phyloP scores from a whole-genome alignment of 2,113 vertebrate species.

The Spea bombifrons region DNA sequence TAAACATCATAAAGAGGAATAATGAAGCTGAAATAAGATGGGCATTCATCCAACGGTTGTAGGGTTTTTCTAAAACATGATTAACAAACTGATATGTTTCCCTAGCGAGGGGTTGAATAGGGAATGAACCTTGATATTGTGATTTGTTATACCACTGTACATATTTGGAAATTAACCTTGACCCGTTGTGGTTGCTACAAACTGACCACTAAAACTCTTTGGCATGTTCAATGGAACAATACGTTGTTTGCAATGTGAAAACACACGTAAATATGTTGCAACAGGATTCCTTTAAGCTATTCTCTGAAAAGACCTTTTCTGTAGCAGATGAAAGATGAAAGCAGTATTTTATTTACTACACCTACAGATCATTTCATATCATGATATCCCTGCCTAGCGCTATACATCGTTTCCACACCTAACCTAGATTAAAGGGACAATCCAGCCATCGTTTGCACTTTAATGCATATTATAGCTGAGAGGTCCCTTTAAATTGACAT shows the following conservation, averaged over 20 bases:
- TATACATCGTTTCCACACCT: no score
- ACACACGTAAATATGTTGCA: constrained; percentile 5
- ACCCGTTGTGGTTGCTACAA: constrained; percentile 21
- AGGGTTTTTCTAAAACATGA: not conserved
- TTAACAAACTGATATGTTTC: not conserved
- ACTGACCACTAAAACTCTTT: constrained; percentile 21
- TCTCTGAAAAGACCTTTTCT: no score
- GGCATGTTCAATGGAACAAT: constrained; percentile 14
- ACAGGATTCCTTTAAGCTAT: not conserved
- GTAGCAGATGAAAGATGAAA: no score
- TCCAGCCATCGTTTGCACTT: no score
- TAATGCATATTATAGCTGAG: no score
- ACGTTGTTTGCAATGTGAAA: constrained; percentile 9
- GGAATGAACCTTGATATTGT: constrained; percentile 5
- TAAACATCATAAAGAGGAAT: not conserved
- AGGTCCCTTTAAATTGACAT: no score
- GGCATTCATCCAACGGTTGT: not conserved
- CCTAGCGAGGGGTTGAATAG: not conserved
- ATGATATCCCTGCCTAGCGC: no score
- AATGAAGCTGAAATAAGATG: not conserved
- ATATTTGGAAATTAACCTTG: constrained; percentile 33
- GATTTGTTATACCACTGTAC: constrained; percentile 18
- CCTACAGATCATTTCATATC: no score
- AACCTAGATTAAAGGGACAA: no score
- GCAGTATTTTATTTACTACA: no score